Base-by-base conservation (phyloP, 1,140 invertebrate genomes). In the Brachionus rubens region DNA sequence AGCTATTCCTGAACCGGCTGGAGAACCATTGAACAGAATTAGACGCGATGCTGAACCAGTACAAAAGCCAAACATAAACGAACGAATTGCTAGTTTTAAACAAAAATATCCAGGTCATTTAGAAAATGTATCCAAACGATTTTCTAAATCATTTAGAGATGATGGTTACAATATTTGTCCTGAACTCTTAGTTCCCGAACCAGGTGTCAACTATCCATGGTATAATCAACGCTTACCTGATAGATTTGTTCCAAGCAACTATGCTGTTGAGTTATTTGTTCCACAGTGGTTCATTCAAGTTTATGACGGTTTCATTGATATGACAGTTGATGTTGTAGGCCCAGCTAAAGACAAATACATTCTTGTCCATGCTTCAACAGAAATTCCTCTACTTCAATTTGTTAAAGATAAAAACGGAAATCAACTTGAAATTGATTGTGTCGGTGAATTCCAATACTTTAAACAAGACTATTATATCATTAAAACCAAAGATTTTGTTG, bases 251-350 rank as follows among this genome's bases (percentile, higher is more conserved):
- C 68, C 68, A 5, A 1, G 9, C 36, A 7, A 54, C 40, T 72
- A 72, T 41, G 50, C 48, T 41, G 30, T 72, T 12, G 68, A 72
- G 24, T 16, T 72, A 14, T 72, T 50, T 33, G 33, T 72, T 19
- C 46, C 46, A 19, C 16, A 72, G 19, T 72, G 68, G 68, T 21
- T 16, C 10, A 9, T 72, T 12, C 14, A 33, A 12, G 21, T 54
- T 24, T 72, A 72, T 54, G 68, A 72, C 40, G 59, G 59, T 43
- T 46, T 65, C 12, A 65, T 65, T 19, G 24, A 28, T 12, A 50
- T 50, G n/a, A 36, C 6, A 12, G 68, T 72, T 12, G 21, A 50
- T 4, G 30, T 50, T 19, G 3, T 21, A n/a, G 36, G n/a, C 14
- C 30, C 50, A 16, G 9, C 14, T 33, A 9, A 68, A 30, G 21